Evolutionary conservation across 2,113 vertebrate species (phyloP).

Genomic region (Pavo muticus): DNA sequence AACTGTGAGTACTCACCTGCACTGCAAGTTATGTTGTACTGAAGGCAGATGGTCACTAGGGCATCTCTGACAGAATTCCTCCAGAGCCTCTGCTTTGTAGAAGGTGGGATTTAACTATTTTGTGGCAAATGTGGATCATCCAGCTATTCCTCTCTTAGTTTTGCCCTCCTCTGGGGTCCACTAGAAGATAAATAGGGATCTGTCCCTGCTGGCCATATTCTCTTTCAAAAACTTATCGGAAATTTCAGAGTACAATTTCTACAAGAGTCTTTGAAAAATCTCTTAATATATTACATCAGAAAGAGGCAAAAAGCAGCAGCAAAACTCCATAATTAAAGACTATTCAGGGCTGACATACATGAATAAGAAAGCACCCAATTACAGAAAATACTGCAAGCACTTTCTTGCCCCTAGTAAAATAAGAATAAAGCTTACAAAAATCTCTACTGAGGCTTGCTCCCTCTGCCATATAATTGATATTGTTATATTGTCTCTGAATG

Average conservation of each 20-base stretch:
- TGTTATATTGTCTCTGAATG: neutral
- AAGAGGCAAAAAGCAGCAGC: neutral
- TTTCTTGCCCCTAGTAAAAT: neutral
- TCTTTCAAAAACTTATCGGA: neutral
- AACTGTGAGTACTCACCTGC: neutral
- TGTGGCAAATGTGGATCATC: neutral
- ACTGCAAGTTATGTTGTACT: neutral
- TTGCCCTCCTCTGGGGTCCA: neutral
- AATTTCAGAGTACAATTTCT: neutral
- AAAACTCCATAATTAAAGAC: neutral
- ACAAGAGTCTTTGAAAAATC: neutral
- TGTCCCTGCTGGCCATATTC: neutral
- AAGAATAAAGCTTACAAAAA: neutral
- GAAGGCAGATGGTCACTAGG: neutral
- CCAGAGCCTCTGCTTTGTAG: neutral
- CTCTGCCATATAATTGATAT: neutral
- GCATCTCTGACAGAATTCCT: neutral
- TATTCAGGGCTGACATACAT: neutral
- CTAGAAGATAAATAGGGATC: neutral
- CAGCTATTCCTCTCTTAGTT: neutral
- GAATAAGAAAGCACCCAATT: neutral
- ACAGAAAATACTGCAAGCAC: neutral
- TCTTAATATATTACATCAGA: neutral
- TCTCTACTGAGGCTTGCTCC: neutral
- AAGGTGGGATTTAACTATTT: neutral